A percentile compares a stretch with the other conserved stretches of the same genome.
Conservation (phyloP, 1,140 invertebrate genomes). For the Pissodes strobi region DNA sequence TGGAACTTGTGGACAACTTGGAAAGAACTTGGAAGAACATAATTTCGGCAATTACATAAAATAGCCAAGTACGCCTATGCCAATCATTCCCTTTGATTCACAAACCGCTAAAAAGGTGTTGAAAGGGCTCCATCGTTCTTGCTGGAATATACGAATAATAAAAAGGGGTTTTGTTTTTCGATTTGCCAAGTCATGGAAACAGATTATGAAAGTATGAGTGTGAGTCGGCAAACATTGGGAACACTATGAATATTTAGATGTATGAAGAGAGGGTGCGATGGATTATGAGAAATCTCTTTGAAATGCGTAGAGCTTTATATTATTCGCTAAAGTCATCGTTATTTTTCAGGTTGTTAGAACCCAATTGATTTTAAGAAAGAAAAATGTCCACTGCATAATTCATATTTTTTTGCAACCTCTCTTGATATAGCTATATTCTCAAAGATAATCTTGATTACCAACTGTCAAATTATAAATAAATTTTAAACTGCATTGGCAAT, state of each 20-base stretch:
- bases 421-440: too few relatives aligned
- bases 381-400: too few relatives aligned
- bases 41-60: too few relatives aligned
- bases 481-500: too few relatives aligned
- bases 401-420: too few relatives aligned
- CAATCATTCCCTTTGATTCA: too few relatives aligned
- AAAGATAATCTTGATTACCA: too few relatives aligned
- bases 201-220: slow-evolving; percentile 20
- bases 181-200: slow-evolving; percentile 30
- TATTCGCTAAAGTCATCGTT: slow-evolving; percentile 8
- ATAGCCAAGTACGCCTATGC: too few relatives aligned
- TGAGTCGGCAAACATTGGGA: not conserved
- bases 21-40: too few relatives aligned
- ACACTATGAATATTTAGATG: slow-evolving; percentile 7
- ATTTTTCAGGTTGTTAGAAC: not conserved
- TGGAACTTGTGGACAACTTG: too few relatives aligned
- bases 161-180: slow-evolving; percentile 25
- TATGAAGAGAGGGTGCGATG: slow-evolving; percentile 8
- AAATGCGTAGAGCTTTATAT: not conserved
- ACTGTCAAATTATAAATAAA: too few relatives aligned
- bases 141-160: slow-evolving; percentile 9
- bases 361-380: too few relatives aligned
- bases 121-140: slow-evolving; percentile 13
- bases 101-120: slow-evolving; percentile 14
- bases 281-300: slow-evolving; percentile 1